These are phyloP conservation scores for Orchestia grillus DNA, from an alignment of 1,140 invertebrate genomes.

Conservation along the genomic window DNA sequence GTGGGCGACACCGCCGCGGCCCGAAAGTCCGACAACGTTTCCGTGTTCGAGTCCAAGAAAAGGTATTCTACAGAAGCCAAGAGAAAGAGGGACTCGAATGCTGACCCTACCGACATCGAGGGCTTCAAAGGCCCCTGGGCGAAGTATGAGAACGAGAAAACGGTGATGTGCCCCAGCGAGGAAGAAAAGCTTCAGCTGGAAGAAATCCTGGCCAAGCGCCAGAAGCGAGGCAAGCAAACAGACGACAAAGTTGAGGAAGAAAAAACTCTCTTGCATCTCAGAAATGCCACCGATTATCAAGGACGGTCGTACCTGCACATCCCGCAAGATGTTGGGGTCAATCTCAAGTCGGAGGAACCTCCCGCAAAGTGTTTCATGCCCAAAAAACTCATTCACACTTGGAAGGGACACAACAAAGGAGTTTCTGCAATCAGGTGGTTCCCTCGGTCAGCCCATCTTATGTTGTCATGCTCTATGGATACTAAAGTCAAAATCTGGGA, in stretches of 20 bases:
- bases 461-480: slow-evolving; percentile 97
- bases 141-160: slow-evolving; percentile 90
- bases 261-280: slow-evolving; percentile 94
- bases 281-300: slow-evolving; percentile 96
- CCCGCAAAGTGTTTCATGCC: slow-evolving; percentile 98
- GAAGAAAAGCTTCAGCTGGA: slow-evolving; percentile 94
- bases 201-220: slow-evolving; percentile 93
- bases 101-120: slow-evolving; percentile 91
- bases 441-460: slow-evolving; percentile 92
- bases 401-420: slow-evolving; percentile 98
- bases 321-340: slow-evolving; percentile 96
- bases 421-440: slow-evolving; percentile 96
- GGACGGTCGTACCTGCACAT: slow-evolving; percentile 94
- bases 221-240: slow-evolving; percentile 81
- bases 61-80: slow-evolving; percentile 80
- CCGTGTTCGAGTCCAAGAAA: slow-evolving; percentile 89
- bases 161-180: slow-evolving; percentile 88
- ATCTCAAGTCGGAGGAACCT: slow-evolving; percentile 89
- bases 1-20: slow-evolving; percentile 79
- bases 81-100: slow-evolving; percentile 91
- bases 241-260: slow-evolving; percentile 96
- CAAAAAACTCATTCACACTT: slow-evolving; percentile 96
- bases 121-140: slow-evolving; percentile 99
- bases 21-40: slow-evolving; percentile 74
- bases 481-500: slow-evolving; percentile 98